phyloP scores from a whole-genome alignment of 2,113 vertebrate genomes.

The Albula glossodonta region DNA sequence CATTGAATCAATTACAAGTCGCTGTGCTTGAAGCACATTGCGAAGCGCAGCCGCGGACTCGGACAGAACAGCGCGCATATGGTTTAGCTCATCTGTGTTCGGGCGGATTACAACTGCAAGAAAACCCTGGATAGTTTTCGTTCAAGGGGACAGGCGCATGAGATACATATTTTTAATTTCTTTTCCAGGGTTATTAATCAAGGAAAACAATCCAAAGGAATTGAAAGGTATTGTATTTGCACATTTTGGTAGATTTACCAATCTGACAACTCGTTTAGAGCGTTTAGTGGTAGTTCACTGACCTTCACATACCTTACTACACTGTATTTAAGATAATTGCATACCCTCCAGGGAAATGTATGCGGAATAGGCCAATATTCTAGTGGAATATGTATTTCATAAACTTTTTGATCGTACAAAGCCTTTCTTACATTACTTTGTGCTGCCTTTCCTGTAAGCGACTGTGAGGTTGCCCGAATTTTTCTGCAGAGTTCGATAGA shows the following conservation, averaged over 20 bases:
- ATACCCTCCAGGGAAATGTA: background rate
- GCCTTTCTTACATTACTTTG: background rate
- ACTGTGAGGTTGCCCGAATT: background rate
- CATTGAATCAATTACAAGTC: conserved; percentile 93
- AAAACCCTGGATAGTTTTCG: conserved; percentile 47
- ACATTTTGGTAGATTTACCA: conserved; percentile 27
- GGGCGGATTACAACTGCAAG: conserved; percentile 65
- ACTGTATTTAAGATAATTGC: background rate
- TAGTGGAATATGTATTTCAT: background rate
- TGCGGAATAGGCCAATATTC: conserved; percentile 3
- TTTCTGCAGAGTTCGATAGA: background rate
- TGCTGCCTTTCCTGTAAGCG: background rate
- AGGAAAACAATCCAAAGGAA: conserved; percentile 50
- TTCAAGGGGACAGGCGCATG: conserved; percentile 53
- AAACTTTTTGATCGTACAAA: background rate
- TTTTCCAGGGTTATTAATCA: conserved; percentile 61
- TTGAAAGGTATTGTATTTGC: conserved; percentile 56
- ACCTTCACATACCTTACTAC: conserved; percentile 25
- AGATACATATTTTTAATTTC: conserved; percentile 36
- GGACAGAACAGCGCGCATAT: conserved; percentile 69
- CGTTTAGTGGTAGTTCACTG: conserved; percentile 1
- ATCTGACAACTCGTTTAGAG: background rate
- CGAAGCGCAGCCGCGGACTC: conserved; percentile 69
- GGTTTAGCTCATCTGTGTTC: conserved; percentile 56
- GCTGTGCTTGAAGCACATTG: conserved; percentile 76